Evolutionary conservation across 2,113 vertebrate species (phyloP), one percentile per base, ranked within the genome.

Genomic region (Lophochroa leadbeateri): DNA sequence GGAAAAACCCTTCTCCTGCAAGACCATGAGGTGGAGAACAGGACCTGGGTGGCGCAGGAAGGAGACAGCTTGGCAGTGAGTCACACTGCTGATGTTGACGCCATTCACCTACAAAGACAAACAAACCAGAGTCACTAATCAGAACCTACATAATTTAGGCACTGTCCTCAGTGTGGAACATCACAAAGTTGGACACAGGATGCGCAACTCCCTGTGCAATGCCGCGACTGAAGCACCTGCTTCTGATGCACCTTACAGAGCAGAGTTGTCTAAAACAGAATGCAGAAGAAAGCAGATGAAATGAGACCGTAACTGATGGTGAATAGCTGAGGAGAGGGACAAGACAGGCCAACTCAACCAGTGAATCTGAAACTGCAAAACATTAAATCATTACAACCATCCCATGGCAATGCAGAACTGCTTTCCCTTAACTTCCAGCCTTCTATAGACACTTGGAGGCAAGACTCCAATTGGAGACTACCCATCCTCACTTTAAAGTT

Each of bases 1-100:
- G 93, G 98, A 98, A 92, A 99, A 99, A 3, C 99, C 99, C 96
- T 99, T 99, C 96, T 99, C 99, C 97, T 99, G 99, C 97, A 99
- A 98, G 25, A 99, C 98, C 8, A 98, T 98, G 88, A 99, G 98
- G 80, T 98, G 97, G 67, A 99, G 96, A 63, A 98, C 83, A 33
- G 98, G 88, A 39, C 98, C 97, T 23, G 98, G 98, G 90, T 98
- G 98, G 69, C 96, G 98, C 65, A 99, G 97, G 82, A 98, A 97
- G 27, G 97, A 87, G 41, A 99, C 98, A 80, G 99, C 99, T 49
- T 98, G 98, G 78, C 96, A 75, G 63, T 99, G 99, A 75, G 98
- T 98, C 81, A 99, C 98, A 0, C 98, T 98, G 79, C 98, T 98
- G 97, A 99, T 94, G 91, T 98, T 99, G 95, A 99, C 86, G 33